Percentiles rank a stretch among this genome's conserved stretches.
These are phyloP conservation scores for Metopolophium dirhodum DNA, from an alignment of 1,140 invertebrate species.

Conservation along the genomic window DNA sequence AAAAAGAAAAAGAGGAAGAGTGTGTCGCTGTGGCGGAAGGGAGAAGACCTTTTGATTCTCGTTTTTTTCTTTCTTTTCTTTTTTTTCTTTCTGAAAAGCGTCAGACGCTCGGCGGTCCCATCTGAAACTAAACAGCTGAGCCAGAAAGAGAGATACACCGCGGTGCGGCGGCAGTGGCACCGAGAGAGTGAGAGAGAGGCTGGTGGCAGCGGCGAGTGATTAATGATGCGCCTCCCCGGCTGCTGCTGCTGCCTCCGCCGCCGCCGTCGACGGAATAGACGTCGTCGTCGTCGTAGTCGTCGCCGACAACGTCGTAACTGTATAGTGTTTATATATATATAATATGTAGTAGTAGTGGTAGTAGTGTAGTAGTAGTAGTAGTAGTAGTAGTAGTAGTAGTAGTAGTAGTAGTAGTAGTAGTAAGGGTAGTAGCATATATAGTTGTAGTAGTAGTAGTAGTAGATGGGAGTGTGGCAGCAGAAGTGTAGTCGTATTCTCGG, in stretches of 20 bases:
- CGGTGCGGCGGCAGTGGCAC: not conserved
- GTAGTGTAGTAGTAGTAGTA: too few species aligned
- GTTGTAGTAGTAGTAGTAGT: not conserved
- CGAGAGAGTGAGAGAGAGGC: not conserved
- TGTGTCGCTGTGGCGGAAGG: not conserved
- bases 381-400: too few species aligned
- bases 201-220: constrained; percentile 17
- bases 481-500: not conserved
- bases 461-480: not conserved
- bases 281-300: constrained; percentile 28
- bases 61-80: constrained; percentile 12
- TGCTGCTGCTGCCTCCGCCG: not conserved
- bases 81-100: constrained; percentile 34
- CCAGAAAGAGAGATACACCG: constrained; percentile 46
- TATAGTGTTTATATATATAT: not conserved
- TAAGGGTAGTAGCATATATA: not conserved
- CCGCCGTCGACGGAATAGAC: not conserved
- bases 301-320: not conserved
- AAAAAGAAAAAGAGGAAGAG: not conserved
- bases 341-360: not conserved
- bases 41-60: constrained; percentile 54
- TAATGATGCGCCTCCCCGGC: constrained; percentile 36
- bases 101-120: constrained; percentile 51
- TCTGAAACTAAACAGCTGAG: constrained; percentile 56
- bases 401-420: too few species aligned